Evolutionary conservation across 2,888 invertebrate genomes (phyloP).

Genomic region (Hemicrepidius hirtus): DNA sequence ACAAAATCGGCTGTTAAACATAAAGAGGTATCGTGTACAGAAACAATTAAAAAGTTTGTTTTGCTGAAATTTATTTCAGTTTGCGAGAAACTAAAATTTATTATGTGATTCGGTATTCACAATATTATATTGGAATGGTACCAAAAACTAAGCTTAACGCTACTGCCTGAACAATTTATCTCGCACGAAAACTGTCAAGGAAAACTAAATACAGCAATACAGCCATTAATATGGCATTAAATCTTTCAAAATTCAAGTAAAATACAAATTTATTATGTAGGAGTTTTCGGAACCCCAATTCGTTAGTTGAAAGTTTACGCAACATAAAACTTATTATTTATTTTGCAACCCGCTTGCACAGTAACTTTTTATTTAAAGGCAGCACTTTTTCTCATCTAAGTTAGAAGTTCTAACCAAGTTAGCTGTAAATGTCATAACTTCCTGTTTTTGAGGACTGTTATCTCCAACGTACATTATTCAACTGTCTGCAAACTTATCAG

Average conservation of each 20-base stretch:
- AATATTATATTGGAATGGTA: slow-evolving; percentile 22
- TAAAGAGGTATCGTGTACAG: too few relatives aligned
- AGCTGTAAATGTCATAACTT: slow-evolving; percentile 54
- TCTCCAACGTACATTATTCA: slow-evolving; percentile 53
- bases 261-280: slow-evolving; percentile 40
- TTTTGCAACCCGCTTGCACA: slow-evolving; percentile 48
- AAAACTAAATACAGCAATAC: slow-evolving; percentile 34
- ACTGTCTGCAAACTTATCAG: slow-evolving; percentile 53
- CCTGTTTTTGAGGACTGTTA: slow-evolving; percentile 54
- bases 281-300: slow-evolving; percentile 42
- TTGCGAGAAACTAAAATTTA: background rate
- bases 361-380: slow-evolving; percentile 50
- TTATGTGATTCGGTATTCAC: slow-evolving; percentile 2
- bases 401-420: slow-evolving; percentile 53
- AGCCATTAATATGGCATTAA: slow-evolving; percentile 37
- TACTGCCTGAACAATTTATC: slow-evolving; percentile 24
- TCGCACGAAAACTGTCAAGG: slow-evolving; percentile 32
- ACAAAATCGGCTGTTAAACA: too few relatives aligned
- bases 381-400: slow-evolving; percentile 53
- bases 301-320: slow-evolving; percentile 49
- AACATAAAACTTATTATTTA: slow-evolving; percentile 52
- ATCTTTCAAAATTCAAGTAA: slow-evolving; percentile 49
- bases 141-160: slow-evolving; percentile 20
- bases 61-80: background rate
- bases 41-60: too few relatives aligned